These are phyloP conservation scores for Callithrix jacchus DNA, from an alignment of 2,113 vertebrate species.

Conservation along the genomic window DNA sequence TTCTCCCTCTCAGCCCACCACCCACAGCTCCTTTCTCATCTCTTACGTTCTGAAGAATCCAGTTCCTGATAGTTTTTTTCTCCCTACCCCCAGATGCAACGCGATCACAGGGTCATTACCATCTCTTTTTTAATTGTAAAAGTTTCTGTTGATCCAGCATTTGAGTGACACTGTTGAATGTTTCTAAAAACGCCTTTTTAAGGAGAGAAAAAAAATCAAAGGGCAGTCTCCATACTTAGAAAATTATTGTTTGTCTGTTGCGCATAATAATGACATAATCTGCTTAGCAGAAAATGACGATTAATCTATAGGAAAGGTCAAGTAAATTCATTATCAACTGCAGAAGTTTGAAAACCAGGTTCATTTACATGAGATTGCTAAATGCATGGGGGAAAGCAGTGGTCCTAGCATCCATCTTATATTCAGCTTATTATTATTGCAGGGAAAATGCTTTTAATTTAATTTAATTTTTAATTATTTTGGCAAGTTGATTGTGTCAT, in stretches of 20 bases:
- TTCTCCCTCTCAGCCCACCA: slow-evolving; percentile 79
- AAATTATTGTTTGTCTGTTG: slow-evolving; percentile 85
- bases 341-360: slow-evolving; percentile 77
- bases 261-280: slow-evolving; percentile 84
- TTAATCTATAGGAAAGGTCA: slow-evolving; percentile 81
- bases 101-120: slow-evolving; percentile 84
- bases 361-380: slow-evolving; percentile 79
- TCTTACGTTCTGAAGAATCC: slow-evolving; percentile 90
- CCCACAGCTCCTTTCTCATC: slow-evolving; percentile 84
- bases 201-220: slow-evolving; percentile 82
- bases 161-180: slow-evolving; percentile 84
- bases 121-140: slow-evolving; percentile 76
- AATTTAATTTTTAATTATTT: slow-evolving; percentile 67
- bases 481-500: slow-evolving; percentile 72
- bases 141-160: slow-evolving; percentile 83
- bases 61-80: slow-evolving; percentile 84
- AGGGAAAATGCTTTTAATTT: slow-evolving; percentile 79
- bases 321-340: slow-evolving; percentile 80
- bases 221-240: slow-evolving; percentile 82
- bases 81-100: slow-evolving; percentile 84
- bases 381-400: slow-evolving; percentile 73
- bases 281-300: slow-evolving; percentile 83
- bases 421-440: slow-evolving; percentile 82
- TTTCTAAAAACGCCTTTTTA: slow-evolving; percentile 79
- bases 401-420: slow-evolving; percentile 81